phyloP scores from a whole-genome alignment of 2,113 vertebrate genomes.

The Eretmochelys imbricata region DNA sequence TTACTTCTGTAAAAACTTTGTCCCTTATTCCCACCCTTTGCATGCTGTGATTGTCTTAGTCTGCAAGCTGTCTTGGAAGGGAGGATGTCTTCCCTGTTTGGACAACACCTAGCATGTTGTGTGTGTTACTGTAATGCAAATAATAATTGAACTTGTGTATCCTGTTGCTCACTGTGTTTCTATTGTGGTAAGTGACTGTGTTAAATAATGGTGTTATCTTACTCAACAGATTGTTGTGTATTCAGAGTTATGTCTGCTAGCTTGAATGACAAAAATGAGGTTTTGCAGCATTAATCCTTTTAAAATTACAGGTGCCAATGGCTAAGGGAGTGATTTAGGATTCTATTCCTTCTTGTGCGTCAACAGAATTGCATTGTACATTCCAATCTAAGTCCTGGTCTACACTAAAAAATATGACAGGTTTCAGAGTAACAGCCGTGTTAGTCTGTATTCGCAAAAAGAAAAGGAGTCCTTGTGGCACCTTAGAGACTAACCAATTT shows the following conservation, averaged over 20 bases:
- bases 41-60: not conserved
- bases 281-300: conserved; percentile 5
- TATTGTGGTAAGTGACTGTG: rapidly evolving
- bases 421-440: no score
- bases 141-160: not conserved
- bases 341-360: not conserved
- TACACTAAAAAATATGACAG: not conserved
- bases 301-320: not conserved
- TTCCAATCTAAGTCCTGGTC: rapidly evolving
- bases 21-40: not conserved
- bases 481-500: no score
- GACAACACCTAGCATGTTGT: rapidly evolving
- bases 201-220: rapidly evolving
- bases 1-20: not conserved
- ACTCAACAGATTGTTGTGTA: not conserved
- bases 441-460: no score
- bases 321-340: not conserved
- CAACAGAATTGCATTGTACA: not conserved
- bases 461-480: no score
- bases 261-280: not conserved
- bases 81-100: rapidly evolving
- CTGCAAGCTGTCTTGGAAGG: not conserved
- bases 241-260: not conserved
- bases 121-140: not conserved
- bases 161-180: not conserved